phyloP scores from a whole-genome alignment of 2,888 invertebrate species.

The Drosophila pseudotakahashii region DNA sequence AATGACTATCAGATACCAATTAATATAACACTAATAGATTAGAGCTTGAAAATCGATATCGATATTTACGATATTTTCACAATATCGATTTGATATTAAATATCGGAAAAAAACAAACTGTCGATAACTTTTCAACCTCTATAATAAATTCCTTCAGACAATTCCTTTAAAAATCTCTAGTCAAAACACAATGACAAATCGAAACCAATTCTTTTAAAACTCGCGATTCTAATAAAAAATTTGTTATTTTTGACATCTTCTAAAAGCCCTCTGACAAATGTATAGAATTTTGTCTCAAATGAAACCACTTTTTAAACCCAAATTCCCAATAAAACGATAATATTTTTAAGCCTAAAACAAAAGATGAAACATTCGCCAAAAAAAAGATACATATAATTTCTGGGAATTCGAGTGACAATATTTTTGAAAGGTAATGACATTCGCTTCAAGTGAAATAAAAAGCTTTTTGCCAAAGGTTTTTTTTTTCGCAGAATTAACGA shows the following conservation, averaged over 20 bases:
- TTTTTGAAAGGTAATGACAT: not conserved
- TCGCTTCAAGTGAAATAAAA: not conserved
- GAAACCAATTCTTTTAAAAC: not conserved
- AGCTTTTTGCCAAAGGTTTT: not conserved
- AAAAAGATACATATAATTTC: not conserved
- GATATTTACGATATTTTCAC: too few relatives aligned
- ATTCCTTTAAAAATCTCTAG: too few relatives aligned
- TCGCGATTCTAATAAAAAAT: not conserved
- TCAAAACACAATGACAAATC: not conserved
- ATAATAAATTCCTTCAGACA: too few relatives aligned
- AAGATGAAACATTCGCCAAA: not conserved
- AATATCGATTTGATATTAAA: too few relatives aligned
- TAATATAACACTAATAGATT: not conserved
- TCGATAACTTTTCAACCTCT: too few relatives aligned
- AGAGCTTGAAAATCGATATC: too few relatives aligned
- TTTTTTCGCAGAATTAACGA: not conserved
- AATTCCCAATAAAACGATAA: not conserved
- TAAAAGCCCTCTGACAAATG: conserved; percentile 5
- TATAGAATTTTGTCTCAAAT: not conserved
- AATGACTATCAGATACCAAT: not conserved
- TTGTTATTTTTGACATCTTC: not conserved
- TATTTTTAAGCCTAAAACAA: conserved; percentile 4
- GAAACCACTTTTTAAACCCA: not conserved
- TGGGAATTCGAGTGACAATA: conserved; percentile 1
- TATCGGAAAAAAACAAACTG: too few relatives aligned